A percentile compares a stretch with the other conserved stretches of the same genome.
Evolutionary conservation across 1,140 invertebrate species (phyloP).

Genomic region (Drosophila tristis): DNA sequence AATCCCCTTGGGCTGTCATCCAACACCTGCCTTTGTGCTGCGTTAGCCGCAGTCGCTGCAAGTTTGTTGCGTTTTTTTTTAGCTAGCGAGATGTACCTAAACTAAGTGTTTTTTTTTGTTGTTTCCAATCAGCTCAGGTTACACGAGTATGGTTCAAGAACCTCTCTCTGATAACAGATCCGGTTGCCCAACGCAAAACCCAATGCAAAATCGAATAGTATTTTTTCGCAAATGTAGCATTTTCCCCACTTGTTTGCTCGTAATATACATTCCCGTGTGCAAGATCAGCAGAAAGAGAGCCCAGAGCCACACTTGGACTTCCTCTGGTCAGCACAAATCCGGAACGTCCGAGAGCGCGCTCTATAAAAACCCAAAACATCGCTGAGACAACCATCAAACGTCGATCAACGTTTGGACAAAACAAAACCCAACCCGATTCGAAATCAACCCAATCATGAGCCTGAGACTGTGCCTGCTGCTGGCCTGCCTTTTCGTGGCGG

Average conservation of each 20-base stretch:
- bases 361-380: conserved; percentile 47
- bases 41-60: conserved; percentile 30
- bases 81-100: conserved; percentile 1
- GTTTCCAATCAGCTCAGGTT: conserved; percentile 10
- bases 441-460: conserved; percentile 49
- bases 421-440: conserved; percentile 14
- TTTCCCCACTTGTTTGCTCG: background rate
- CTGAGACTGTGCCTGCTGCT: conserved; percentile 66
- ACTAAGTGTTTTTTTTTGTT: background rate
- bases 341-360: conserved; percentile 3
- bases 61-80: conserved; percentile 32
- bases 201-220: conserved; percentile 3
- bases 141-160: conserved; percentile 34
- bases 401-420: conserved; percentile 65
- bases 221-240: conserved; percentile 18
- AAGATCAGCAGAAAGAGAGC: background rate
- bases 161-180: conserved; percentile 24
- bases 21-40: too few relatives aligned
- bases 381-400: conserved; percentile 57
- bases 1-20: too few relatives aligned
- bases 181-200: conserved; percentile 9
- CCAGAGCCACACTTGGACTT: conserved; percentile 1
- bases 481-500: conserved; percentile 61
- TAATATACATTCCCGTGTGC: background rate
- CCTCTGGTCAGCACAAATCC: conserved; percentile 39